A percentile compares a stretch with the other conserved stretches of the same genome.
Evolutionary conservation across 1,140 invertebrate species (phyloP).

Genomic region (Paracyclopina nana): DNA sequence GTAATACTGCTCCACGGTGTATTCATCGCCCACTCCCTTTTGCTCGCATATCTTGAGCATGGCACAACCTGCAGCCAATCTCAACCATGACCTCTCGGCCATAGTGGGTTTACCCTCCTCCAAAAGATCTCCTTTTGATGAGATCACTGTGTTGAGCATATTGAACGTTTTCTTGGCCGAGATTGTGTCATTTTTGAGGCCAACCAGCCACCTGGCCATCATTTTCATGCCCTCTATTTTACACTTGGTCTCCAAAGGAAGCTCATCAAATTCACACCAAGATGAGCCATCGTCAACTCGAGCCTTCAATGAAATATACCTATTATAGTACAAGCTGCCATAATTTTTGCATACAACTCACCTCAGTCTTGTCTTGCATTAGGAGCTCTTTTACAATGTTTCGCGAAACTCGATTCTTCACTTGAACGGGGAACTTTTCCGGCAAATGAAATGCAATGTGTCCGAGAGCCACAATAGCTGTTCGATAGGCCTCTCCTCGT

Average conservation of each 20-base stretch:
- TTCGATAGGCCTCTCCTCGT: slow-evolving; percentile 46
- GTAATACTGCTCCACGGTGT: slow-evolving; percentile 82
- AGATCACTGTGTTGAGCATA: slow-evolving; percentile 69
- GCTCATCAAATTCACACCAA: slow-evolving; percentile 68
- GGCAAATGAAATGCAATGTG: slow-evolving; percentile 76
- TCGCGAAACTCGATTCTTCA: slow-evolving; percentile 83
- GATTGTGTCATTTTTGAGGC: slow-evolving; percentile 56
- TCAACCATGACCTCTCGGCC: slow-evolving; percentile 78
- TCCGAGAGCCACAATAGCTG: slow-evolving; percentile 75
- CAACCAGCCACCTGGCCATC: slow-evolving; percentile 84
- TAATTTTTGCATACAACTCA: background rate
- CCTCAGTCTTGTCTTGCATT: slow-evolving; percentile 44
- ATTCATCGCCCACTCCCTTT: slow-evolving; percentile 81
- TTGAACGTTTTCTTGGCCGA: slow-evolving; percentile 84
- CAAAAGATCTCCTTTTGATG: slow-evolving; percentile 63
- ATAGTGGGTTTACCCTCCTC: slow-evolving; percentile 28
- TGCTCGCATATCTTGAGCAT: slow-evolving; percentile 93
- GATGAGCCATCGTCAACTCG: slow-evolving; percentile 32
- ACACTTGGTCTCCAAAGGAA: slow-evolving; percentile 74
- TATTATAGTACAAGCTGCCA: background rate
- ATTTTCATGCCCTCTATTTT: slow-evolving; percentile 82
- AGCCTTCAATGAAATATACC: background rate
- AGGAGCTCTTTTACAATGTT: slow-evolving; percentile 85
- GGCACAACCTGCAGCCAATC: slow-evolving; percentile 71
- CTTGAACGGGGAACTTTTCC: slow-evolving; percentile 61